Conservation (phyloP, 2,888 invertebrate genomes). For the Leucophora obtusa region DNA sequence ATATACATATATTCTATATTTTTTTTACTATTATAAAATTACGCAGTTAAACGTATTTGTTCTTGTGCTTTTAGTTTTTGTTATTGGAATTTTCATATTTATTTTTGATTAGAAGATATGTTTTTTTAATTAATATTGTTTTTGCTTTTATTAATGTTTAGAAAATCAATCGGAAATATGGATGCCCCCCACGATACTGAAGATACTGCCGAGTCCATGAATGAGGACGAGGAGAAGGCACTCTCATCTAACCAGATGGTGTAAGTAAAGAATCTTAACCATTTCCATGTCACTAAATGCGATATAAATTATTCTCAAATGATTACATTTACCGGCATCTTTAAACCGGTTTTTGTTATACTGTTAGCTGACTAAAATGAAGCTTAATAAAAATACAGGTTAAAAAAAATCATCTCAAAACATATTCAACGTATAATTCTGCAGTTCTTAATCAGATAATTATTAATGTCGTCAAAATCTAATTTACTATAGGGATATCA, state of each 20-base stretch:
- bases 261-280: constrained; percentile 50
- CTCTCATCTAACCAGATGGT: constrained; percentile 61
- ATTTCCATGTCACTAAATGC: background rate
- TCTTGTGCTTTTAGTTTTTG: constrained; percentile 17
- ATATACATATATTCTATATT: constrained; percentile 25
- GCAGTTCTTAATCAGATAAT: too few species aligned
- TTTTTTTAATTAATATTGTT: background rate
- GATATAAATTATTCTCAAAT: background rate
- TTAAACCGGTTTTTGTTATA: background rate
- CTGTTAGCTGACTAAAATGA: too few species aligned
- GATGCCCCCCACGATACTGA: constrained; percentile 49
- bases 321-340: background rate
- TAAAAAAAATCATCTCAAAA: too few species aligned
- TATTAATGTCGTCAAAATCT: too few species aligned
- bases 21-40: constrained; percentile 35
- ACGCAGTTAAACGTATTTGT: constrained; percentile 32
- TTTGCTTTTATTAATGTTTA: background rate
- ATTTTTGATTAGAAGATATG: background rate
- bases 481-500: too few species aligned
- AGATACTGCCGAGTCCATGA: constrained; percentile 58
- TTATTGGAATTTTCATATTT: background rate
- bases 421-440: too few species aligned
- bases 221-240: constrained; percentile 60
- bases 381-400: too few species aligned
- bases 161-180: constrained; percentile 39